Conservation (phyloP, 2,797 vertebrate genomes). For the Glossophaga mutica region DNA sequence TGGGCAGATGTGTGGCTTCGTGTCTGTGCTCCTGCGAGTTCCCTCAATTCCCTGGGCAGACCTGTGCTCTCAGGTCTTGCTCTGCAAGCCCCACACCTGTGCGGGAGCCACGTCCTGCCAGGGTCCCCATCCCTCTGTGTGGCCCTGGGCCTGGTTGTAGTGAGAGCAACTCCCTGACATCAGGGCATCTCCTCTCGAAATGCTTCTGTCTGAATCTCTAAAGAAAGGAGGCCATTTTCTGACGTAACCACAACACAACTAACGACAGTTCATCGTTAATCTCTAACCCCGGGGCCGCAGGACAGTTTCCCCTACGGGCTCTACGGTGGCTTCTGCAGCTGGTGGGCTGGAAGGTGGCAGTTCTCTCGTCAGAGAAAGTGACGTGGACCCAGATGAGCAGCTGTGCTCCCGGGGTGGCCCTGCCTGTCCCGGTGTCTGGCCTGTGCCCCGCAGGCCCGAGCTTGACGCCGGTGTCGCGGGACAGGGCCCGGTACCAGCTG, state of each 20-base stretch:
- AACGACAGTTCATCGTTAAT: background rate
- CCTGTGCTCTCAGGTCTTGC: accelerated
- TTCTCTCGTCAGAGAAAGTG: background rate
- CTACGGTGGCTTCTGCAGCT: background rate
- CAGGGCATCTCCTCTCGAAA: background rate
- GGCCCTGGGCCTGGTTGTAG: background rate
- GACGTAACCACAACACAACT: background rate
- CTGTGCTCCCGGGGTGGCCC: background rate
- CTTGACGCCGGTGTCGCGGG: too few relatives aligned
- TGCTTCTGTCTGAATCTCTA: background rate
- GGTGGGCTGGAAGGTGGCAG: background rate
- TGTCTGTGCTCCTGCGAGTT: background rate
- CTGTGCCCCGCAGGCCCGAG: accelerated
- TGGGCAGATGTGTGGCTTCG: background rate
- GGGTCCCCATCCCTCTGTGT: background rate
- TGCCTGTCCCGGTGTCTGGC: background rate
- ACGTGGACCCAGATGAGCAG: accelerated
- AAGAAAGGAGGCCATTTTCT: background rate
- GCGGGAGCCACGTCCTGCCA: background rate
- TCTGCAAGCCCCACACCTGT: background rate
- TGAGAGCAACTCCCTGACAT: slow-evolving; percentile 35
- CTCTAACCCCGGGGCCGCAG: accelerated
- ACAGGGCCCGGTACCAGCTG: background rate
- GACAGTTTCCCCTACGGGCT: accelerated
- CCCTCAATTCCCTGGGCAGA: background rate